These are phyloP conservation scores for Motacilla alba DNA, from an alignment of 2,113 vertebrate genomes.

Conservation along the genomic window DNA sequence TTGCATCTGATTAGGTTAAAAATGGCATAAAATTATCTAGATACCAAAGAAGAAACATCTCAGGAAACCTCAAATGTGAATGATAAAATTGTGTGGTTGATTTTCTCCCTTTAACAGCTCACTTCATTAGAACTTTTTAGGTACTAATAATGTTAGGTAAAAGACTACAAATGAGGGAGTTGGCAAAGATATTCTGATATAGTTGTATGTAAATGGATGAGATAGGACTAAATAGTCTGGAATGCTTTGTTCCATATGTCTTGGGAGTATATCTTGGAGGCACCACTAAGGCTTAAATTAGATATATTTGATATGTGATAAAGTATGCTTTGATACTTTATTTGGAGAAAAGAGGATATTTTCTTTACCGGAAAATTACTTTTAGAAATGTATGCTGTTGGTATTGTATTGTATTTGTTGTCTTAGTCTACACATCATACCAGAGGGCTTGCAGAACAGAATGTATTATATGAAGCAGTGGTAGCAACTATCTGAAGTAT, in stretches of 20 bases:
- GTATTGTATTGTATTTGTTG: background rate
- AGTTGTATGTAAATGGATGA: background rate
- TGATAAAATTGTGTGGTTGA: background rate
- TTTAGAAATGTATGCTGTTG: background rate
- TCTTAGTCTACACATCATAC: background rate
- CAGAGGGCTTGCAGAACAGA: background rate
- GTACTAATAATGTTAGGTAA: background rate
- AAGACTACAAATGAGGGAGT: background rate
- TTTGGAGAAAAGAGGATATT: background rate
- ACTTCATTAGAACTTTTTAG: background rate
- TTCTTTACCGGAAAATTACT: background rate
- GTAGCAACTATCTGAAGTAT: background rate
- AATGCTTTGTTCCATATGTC: background rate
- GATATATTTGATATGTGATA: background rate
- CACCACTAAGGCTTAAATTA: background rate
- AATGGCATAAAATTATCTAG: background rate
- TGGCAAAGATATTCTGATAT: background rate
- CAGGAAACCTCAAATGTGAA: background rate
- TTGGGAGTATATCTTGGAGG: background rate
- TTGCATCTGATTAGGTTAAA: background rate
- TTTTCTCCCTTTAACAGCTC: background rate
- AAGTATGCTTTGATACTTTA: background rate
- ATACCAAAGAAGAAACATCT: background rate
- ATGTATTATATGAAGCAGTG: background rate
- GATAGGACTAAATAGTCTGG: background rate